Evolutionary conservation across 2,797 vertebrate genomes (phyloP), one percentile per base, ranked within the genome.

Genomic region (Oceanodroma leucorhoa): DNA sequence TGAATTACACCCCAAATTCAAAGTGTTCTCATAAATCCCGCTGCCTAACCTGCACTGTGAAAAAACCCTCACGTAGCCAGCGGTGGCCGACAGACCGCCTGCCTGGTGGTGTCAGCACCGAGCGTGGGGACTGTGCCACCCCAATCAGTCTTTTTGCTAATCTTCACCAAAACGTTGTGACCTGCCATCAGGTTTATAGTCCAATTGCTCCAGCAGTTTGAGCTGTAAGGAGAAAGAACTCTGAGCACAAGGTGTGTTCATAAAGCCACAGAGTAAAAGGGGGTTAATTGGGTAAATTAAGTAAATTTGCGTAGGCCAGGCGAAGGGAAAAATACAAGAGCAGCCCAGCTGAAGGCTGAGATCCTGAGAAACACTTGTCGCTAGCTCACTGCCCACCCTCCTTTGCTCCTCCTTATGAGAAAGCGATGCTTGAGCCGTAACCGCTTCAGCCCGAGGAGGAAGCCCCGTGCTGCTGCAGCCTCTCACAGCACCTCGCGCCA

Each of bases 61-160:
- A 69, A 85, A 90, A 83, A 0, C 21, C 21, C 10, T 66, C 53
- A 11, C 7, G 1, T 24, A 55, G n/a, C 32, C 29, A 46, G 64
- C 64, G 34, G 11, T 7, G 43, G 32, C n/a, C 3, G 36, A 38
- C 55, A 73, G 34, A 66, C 6, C 0, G 9, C 23, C 51, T 67
- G 38, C n/a, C 40, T 43, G 77, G 55, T 6, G 11, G 38, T 24
- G 41, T 43, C 4, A 2, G 45, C 65, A 80, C 26, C 0, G 6
- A 54, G 24, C 0, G 0, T 9, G 38, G 50, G 57, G 64, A 65
- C 38, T 6, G 6, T 1, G 3, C 14, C 61, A 43, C 30, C n/a
- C 34, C 36, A 3, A 1, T 60, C 65, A 41, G 17, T 83, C 11
- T 20, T 62, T 70, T 53, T 67, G 50, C 50, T 75, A 14, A 38